Evolutionary conservation across 2,888 invertebrate genomes (phyloP), one percentile per base, ranked within the genome.

Genomic region (Lycocerus yunnanus): DNA sequence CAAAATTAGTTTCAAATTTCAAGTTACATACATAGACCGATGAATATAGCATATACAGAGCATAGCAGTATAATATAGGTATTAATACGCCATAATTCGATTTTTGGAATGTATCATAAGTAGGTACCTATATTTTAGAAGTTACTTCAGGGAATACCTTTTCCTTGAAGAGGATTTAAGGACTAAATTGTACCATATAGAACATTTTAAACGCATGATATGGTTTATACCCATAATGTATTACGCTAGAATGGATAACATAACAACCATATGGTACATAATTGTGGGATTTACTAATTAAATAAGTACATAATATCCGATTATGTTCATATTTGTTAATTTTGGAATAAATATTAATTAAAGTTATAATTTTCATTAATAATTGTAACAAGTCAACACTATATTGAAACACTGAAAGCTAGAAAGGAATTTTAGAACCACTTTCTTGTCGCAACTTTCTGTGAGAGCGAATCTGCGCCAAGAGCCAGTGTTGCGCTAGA

Each of bases 381-480:
- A 43, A 43, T n/a, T 43, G 43, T 43, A 43, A 43, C 43, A 43
- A 43, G n/a, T 43, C n/a, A 43, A n/a, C 15, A 63, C 61, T 58
- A 66, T 59, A 16, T 58, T 16, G 27, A 15, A 27, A 67, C 65
- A 73, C 66, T 67, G 73, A 73, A 73, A 73, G 67, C 70, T 73
- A 66, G 69, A 69, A 73, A 73, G 73, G 73, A 73, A 73, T 73
- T 73, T 60, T 73, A 60, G 63, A 73, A 73, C 73, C 73, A 65
- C 73, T 73, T 73, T 73, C 73, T 73, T 73, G 70, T 70, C 69
- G 21, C 73, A 66, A 70, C 73, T 73, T 73, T 73, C 73, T 73
- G 73, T 70, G 65, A 66, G 70, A 70, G 73, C 70, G 73, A 69
- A 73, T 73, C 73, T 73, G 70, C 66, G 66, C 67, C 66, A 61